Conservation (phyloP, 1,140 invertebrate species). For the Macrotrachela quadricornifera region DNA sequence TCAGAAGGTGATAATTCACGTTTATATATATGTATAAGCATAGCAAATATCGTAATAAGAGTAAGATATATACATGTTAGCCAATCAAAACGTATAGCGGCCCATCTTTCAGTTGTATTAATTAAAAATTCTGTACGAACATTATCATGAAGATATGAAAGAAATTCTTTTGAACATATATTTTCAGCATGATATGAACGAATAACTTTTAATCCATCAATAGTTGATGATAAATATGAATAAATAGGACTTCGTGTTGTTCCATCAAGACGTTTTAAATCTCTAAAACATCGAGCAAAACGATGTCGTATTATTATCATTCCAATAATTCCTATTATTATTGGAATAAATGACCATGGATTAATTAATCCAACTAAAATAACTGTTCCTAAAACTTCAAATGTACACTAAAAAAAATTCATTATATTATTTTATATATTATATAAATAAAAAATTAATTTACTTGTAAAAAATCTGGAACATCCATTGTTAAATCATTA, state of each 20-base stretch:
- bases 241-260: conserved; percentile 46
- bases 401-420: conserved; percentile 37
- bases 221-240: conserved; percentile 60
- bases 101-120: too few species aligned
- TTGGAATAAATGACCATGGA: conserved; percentile 43
- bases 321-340: conserved; percentile 41
- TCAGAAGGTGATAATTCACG: too few species aligned
- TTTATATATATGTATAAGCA: conserved; percentile 30
- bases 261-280: conserved; percentile 46
- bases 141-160: too few species aligned
- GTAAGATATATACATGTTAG: too few species aligned
- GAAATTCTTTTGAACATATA: conserved; percentile 37
- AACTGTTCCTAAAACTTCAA: conserved; percentile 49
- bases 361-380: conserved; percentile 50
- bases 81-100: too few species aligned
- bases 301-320: conserved; percentile 51
- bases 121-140: too few species aligned
- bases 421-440: background rate
- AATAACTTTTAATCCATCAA: conserved; percentile 69
- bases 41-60: too few species aligned
- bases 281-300: conserved; percentile 57
- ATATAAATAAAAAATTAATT: too few species aligned
- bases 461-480: too few species aligned
- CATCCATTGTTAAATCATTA: conserved; percentile 18
- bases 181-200: conserved; percentile 51